phyloP scores from a whole-genome alignment of 1,140 invertebrate genomes.

The Sycobia sp. region DNA sequence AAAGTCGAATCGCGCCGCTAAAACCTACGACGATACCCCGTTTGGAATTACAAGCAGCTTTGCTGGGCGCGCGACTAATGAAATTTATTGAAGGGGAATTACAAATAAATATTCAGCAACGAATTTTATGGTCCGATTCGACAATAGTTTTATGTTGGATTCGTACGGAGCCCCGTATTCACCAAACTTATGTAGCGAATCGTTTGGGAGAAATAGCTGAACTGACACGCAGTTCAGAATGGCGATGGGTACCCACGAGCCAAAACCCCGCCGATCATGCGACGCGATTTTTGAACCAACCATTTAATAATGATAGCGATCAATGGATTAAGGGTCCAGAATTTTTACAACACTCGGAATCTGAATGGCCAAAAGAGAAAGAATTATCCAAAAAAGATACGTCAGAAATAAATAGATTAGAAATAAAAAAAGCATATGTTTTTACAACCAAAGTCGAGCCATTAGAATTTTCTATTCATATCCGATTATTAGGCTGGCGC shows the following conservation, averaged over 20 bases:
- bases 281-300: not conserved
- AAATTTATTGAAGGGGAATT: not conserved
- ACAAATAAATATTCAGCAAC: not conserved
- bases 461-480: not conserved
- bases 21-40: not conserved
- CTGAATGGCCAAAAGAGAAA: not conserved
- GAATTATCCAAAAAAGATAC: not conserved
- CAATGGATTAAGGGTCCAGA: not conserved
- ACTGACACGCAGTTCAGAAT: not conserved
- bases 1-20: not conserved
- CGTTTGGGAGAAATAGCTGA: not conserved
- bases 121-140: not conserved
- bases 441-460: not conserved
- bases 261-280: slow-evolving; percentile 8
- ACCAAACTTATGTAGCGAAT: not conserved
- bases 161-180: not conserved
- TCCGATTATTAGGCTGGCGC: too few species aligned
- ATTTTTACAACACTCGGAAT: not conserved
- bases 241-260: slow-evolving; percentile 13
- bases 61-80: not conserved
- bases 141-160: not conserved
- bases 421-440: not conserved
- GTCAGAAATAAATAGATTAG: not conserved
- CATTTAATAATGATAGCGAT: not conserved
- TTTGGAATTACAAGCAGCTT: slow-evolving; percentile 1